Evolutionary conservation across 1,140 invertebrate species (phyloP).

Genomic region (Drosophila subobscura): DNA sequence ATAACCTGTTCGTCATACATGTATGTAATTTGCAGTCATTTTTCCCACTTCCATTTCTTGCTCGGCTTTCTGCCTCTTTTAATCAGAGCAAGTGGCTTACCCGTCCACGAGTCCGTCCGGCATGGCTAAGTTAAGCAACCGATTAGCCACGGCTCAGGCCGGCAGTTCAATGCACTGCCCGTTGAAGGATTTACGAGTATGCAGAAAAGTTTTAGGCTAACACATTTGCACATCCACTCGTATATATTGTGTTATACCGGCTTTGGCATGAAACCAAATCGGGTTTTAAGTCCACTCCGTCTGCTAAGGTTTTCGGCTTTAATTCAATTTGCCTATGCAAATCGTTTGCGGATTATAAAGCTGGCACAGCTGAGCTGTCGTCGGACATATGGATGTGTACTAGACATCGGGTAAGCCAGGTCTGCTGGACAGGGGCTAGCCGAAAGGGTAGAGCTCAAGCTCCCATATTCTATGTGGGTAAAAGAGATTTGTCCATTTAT

Average conservation of each 20-base stretch:
- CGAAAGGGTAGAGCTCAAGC: not conserved
- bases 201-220: constrained; percentile 55
- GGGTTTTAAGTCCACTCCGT: constrained; percentile 59
- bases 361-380: constrained; percentile 9
- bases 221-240: constrained; percentile 27
- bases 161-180: constrained; percentile 66
- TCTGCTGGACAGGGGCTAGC: not conserved
- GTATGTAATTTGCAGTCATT: constrained; percentile 53
- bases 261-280: constrained; percentile 59
- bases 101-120: constrained; percentile 20
- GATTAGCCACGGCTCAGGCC: constrained; percentile 53
- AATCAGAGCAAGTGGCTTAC: constrained; percentile 75
- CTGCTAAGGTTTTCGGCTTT: constrained; percentile 64
- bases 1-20: constrained; percentile 67
- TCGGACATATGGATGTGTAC: constrained; percentile 17
- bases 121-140: constrained; percentile 47
- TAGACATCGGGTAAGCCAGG: too few species aligned
- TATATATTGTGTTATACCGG: not conserved
- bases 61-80: constrained; percentile 43
- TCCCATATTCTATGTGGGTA: constrained; percentile 43
- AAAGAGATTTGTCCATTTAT: constrained; percentile 66
- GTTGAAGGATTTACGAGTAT: constrained; percentile 44
- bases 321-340: constrained; percentile 77
- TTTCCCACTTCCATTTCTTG: constrained; percentile 26
- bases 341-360: constrained; percentile 68